Evolutionary conservation across 2,797 vertebrate species (phyloP), one percentile per base, ranked within the genome.

Genomic region (Percopsis omiscomaycus): DNA sequence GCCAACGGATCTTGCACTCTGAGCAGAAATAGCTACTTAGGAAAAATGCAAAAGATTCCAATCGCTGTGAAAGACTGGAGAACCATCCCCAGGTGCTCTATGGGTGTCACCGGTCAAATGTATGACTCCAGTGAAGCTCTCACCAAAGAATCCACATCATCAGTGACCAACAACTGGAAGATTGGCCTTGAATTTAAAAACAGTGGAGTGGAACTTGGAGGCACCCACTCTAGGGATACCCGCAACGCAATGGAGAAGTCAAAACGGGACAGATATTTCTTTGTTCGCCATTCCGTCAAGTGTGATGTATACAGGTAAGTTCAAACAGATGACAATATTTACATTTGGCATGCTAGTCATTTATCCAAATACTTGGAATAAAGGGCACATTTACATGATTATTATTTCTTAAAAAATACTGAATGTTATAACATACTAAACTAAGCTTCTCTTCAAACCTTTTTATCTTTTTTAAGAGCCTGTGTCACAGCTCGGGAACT

Each of bases 231-330:
- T 11, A 86, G 2, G 52, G 55, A 62, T 0, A 37, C 84, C 0
- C 16, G 5, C 1, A 86, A 78, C 52, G 81, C 44, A 0, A 83
- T 82, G 77, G 0, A 29, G 28, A 88, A 86, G 62, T 85, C 86
- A 2, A 90, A 90, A 69, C 4, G 72, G 52, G 89, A 92, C 64
- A 84, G 16, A 6, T 89, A 76, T 75, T 73, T n/a, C 28, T 92
- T 92, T 70, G 30, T 78, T 14, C 65, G 67, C 2, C 89, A 90
- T 52, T 64, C 62, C 3, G 61, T 83, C 2, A 5, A 58, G 12
- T 91, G 89, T 32, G 64, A 6, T 22, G 77, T 77, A 55, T 90
- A 92, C 59, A 14, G 77, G 88, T 91, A 56, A 84, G 73, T 63
- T 46, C 30, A 29, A 55, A 11, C 37, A 59, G 15, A 42, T 5